Evolutionary conservation across 64 coral and sea anemone genomes (phyloP).

Genomic region (Actinia equina): DNA sequence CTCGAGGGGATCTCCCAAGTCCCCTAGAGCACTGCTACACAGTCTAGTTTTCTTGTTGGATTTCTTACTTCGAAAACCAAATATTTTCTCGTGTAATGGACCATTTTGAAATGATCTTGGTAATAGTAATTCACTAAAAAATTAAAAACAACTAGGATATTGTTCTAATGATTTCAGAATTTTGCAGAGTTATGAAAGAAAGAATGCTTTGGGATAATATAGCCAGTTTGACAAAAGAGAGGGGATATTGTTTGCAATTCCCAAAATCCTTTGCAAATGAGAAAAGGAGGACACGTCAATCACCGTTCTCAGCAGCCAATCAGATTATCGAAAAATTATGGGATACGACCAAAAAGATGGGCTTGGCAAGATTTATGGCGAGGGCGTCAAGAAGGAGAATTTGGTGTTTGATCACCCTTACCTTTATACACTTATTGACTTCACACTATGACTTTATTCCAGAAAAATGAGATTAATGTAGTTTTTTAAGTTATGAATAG

Average conservation of each 20-base stretch:
- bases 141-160: too few species aligned
- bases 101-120: too few species aligned
- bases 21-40: too few species aligned
- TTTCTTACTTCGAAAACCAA: too few species aligned
- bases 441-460: not conserved
- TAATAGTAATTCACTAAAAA: too few species aligned
- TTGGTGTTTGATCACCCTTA: conserved; percentile 43
- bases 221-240: not conserved
- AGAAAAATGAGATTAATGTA: not conserved
- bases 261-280: conserved; percentile 13
- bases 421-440: not conserved
- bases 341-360: conserved; percentile 49
- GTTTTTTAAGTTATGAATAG: not conserved
- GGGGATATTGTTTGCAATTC: not conserved
- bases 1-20: too few species aligned
- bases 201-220: not conserved
- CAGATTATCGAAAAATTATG: conserved; percentile 73
- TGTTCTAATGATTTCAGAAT: too few species aligned
- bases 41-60: too few species aligned
- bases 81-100: too few species aligned
- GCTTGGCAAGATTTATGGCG: conserved; percentile 37
- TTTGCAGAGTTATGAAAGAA: too few species aligned
- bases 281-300: conserved; percentile 2
- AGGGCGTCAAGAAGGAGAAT: conserved; percentile 66
- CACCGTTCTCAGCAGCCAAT: conserved; percentile 12